Base-by-base conservation (phyloP, 2,113 vertebrate species). In the Lontra canadensis region DNA sequence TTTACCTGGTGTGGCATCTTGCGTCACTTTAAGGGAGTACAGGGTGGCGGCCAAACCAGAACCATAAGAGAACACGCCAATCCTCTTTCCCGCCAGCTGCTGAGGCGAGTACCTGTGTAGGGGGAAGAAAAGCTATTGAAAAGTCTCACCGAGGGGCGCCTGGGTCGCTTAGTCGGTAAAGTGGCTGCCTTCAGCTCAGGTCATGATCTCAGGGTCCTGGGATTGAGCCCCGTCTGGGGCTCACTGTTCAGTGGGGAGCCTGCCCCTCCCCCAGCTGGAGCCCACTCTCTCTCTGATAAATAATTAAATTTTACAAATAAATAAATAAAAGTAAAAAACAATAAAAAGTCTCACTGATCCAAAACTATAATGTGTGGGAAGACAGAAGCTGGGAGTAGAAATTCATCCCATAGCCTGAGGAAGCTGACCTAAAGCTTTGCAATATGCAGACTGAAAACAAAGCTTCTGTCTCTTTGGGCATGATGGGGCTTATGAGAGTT, bases 11-110 rank as follows among this genome's bases (percentile, higher is more conserved):
- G 99, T 99, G n/a, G 99, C 99, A 92, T 99, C 99, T 97, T 99
- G 99, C 0, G 99, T 99, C 79, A 99, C 99, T 97, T 97, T 99
- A 92, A 99, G 98, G 49, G 99, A 99, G 93, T 99, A 99, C 25
- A 99, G 98, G 0, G 99, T 99, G 31, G 99, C 99, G 96, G 99
- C 99, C 95, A 99, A 99, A n/a, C 99, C 99, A 65, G 99, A 99
- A 34, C 99, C 99, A 0, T 99, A 99, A 0, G 99, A 99, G 98
- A 99, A 99, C 47, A 99, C 96, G 0, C 99, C 99, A 3, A 99
- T 99, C 95, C 99, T 99, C 98, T 99, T 99, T 29, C 99, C 99
- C 0, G 99, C 99, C 0, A 99, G 88, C 97, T 99, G 99, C 96
- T 99, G 99, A 1, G 99, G 97, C 0, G 99, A 98, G 83, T 99